These are phyloP conservation scores for Microcebus lehilahytsara DNA, from an alignment of 2,113 vertebrate genomes.

Conservation along the genomic window DNA sequence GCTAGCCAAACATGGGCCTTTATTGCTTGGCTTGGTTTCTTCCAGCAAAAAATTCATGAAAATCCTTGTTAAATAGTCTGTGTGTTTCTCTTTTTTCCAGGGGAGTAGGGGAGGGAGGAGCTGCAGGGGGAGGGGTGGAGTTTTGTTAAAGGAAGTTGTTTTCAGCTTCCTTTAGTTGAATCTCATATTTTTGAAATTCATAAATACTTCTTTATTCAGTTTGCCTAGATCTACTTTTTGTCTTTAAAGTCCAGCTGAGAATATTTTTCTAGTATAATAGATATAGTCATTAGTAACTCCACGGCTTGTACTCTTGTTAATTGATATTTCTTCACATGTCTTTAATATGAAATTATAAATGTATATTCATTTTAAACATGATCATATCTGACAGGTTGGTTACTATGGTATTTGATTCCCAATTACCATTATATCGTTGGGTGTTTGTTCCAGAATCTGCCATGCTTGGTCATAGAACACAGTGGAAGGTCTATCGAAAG, in stretches of 20 bases:
- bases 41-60: slow-evolving; percentile 90
- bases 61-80: slow-evolving; percentile 91
- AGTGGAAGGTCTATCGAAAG: slow-evolving; percentile 88
- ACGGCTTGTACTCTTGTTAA: slow-evolving; percentile 90
- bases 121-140: neutral
- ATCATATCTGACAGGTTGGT: slow-evolving; percentile 93
- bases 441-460: slow-evolving; percentile 92
- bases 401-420: slow-evolving; percentile 90
- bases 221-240: slow-evolving; percentile 91
- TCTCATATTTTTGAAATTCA: slow-evolving; percentile 88
- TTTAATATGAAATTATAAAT: slow-evolving; percentile 85
- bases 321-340: slow-evolving; percentile 91
- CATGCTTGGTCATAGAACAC: slow-evolving; percentile 92
- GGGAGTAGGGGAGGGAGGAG: slow-evolving; percentile 44
- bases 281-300: slow-evolving; percentile 92
- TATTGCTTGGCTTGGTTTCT: slow-evolving; percentile 88
- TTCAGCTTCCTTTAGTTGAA: slow-evolving; percentile 72
- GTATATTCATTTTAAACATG: slow-evolving; percentile 87
- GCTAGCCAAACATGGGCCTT: slow-evolving; percentile 91
- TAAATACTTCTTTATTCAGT: slow-evolving; percentile 89
- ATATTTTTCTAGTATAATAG: slow-evolving; percentile 91
- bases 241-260: slow-evolving; percentile 91
- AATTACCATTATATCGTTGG: slow-evolving; percentile 86
- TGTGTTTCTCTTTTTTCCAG: slow-evolving; percentile 87
- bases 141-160: slow-evolving; percentile 92